Conservation (phyloP, 2,888 invertebrate genomes). For the Epirrhoe alternata region DNA sequence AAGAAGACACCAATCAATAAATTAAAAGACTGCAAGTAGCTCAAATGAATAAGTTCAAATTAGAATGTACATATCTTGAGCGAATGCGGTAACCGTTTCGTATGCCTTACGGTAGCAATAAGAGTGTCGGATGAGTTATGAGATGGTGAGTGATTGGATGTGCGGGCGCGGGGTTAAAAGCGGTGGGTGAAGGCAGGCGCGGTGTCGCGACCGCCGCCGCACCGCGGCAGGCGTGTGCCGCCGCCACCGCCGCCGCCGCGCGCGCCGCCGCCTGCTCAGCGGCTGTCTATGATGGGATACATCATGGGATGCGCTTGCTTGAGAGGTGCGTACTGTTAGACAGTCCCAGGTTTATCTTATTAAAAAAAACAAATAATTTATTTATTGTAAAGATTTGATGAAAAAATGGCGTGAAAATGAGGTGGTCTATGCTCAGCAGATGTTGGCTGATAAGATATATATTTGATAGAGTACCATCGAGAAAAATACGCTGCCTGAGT, state of each 20-base stretch:
- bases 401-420: no score
- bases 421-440: no score
- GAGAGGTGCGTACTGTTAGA: slow-evolving; percentile 87
- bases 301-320: slow-evolving; percentile 97
- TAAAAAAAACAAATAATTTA: no score
- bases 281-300: slow-evolving; percentile 94
- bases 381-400: no score
- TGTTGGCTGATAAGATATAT: no score
- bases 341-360: no score
- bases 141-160: slow-evolving; percentile 45
- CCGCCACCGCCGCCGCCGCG: slow-evolving; percentile 72
- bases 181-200: slow-evolving; percentile 67
- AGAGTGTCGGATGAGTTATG: slow-evolving; percentile 24
- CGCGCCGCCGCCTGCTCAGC: slow-evolving; percentile 67
- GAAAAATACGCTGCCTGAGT: no score
- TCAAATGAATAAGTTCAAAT: slow-evolving; percentile 33
- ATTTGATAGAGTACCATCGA: no score
- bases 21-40: slow-evolving; percentile 32
- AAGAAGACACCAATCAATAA: slow-evolving; percentile 20
- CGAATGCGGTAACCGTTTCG: slow-evolving; percentile 19
- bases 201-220: slow-evolving; percentile 71
- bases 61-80: slow-evolving; percentile 23
- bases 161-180: slow-evolving; percentile 64
- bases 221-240: slow-evolving; percentile 78
- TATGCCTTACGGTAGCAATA: slow-evolving; percentile 9